Evolutionary conservation across 2,113 vertebrate genomes (phyloP).

Genomic region (Chinchilla lanigera): DNA sequence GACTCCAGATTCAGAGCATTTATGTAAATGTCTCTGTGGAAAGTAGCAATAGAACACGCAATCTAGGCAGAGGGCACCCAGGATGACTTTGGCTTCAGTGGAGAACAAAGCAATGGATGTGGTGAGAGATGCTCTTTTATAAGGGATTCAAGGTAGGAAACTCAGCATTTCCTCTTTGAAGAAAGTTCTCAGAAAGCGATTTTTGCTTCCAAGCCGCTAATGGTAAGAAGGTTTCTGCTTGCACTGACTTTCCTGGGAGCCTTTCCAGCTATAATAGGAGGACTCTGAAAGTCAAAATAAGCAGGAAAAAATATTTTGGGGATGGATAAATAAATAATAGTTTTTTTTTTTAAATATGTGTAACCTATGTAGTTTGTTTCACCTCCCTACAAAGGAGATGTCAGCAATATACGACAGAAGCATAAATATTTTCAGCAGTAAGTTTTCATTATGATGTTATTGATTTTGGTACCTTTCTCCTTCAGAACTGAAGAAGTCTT

Average conservation of each 20-base stretch:
- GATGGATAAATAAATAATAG: neutral
- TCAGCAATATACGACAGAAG: neutral
- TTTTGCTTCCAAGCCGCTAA: neutral
- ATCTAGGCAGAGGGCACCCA: neutral
- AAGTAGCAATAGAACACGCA: neutral
- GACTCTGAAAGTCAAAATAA: neutral
- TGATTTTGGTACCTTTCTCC: constrained; percentile 83
- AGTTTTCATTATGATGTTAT: neutral
- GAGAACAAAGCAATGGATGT: neutral
- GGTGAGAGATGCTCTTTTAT: neutral
- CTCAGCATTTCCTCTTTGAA: neutral
- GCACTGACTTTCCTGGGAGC: neutral
- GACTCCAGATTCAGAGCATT: neutral
- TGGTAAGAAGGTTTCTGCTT: neutral
- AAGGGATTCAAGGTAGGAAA: neutral
- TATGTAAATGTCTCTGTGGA: neutral
- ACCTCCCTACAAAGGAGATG: neutral
- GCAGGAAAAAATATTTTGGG: neutral
- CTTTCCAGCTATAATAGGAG: neutral
- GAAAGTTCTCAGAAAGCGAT: neutral
- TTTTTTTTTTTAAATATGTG: neutral
- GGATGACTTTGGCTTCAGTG: neutral
- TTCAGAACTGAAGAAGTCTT: constrained; percentile 77
- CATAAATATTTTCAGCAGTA: constrained; percentile 14
- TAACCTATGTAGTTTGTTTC: neutral